Evolutionary conservation across 2,888 invertebrate species (phyloP), one percentile per base, ranked within the genome.

Genomic region (Lamproptera curius): DNA sequence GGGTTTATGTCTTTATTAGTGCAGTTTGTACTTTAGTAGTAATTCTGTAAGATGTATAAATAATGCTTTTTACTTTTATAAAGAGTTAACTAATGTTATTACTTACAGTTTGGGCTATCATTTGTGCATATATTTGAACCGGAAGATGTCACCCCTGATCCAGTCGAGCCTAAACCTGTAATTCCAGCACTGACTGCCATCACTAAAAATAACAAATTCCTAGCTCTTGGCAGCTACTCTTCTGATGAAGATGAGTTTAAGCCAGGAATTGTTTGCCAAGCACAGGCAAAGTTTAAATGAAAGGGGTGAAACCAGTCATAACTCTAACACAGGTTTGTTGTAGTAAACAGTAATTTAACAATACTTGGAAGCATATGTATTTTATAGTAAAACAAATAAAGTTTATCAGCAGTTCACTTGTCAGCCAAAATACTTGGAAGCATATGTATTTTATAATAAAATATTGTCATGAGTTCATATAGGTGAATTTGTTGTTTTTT

Each of bases 71-170:
- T n/a, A n/a, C n/a, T n/a, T n/a, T n/a, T n/a, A n/a, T n/a, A n/a
- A n/a, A n/a, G n/a, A n/a, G 1, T n/a, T 2, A 28, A 11, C 16
- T 11, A 16, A 33, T 9, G 1, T 28, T 46, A 28, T 38, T 9
- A 42, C n/a, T 66, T 42, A 1, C 90, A 93, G 75, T 97, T 91
- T 76, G 97, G 97, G 0, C 72, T 97, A 10, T 92, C 94, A 0
- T 97, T 97, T 75, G 83, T 97, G 40, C 93, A 92, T 62, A 76
- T 96, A 8, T 75, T 71, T 54, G 74, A 72, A 46, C 89, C 91
- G 53, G 89, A 89, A 41, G 58, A 52, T 40, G 57, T 55, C 3
- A 10, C 2, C 5, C 16, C 3, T 15, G 46, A 5, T 26, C 20
- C 20, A 16, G 40, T 17, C 47, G 50, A 38, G 46, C 39, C 34